Conservation (phyloP, 2,797 vertebrate genomes). For the Carduelis carduelis region DNA sequence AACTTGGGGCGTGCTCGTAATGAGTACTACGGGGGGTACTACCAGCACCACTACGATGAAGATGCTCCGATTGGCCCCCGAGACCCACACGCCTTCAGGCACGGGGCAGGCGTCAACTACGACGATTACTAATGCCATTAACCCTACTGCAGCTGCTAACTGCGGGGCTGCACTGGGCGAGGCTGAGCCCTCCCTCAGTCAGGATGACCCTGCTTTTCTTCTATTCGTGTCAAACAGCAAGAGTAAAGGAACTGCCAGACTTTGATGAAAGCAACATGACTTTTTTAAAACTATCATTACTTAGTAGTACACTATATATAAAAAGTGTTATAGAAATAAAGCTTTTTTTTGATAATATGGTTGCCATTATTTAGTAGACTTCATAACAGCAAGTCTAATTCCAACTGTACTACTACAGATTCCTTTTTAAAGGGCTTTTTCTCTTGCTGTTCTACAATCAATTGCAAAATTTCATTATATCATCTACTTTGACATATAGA, state of each 20-base stretch:
- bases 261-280: not conserved
- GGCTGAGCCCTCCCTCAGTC: not conserved
- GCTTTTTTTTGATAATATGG: slow-evolving; percentile 39
- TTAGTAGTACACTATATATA: slow-evolving; percentile 42
- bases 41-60: slow-evolving; percentile 92
- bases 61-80: slow-evolving; percentile 84
- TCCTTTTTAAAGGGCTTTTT: not conserved
- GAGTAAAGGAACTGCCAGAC: not conserved
- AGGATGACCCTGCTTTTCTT: not conserved
- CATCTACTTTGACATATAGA: not conserved
- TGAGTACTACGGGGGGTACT: slow-evolving; percentile 81
- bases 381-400: not conserved
- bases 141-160: not conserved
- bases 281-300: not conserved
- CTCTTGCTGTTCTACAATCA: not conserved
- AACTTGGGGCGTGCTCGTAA: slow-evolving; percentile 77
- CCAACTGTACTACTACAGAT: not conserved
- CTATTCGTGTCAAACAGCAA: not conserved
- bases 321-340: slow-evolving; percentile 57
- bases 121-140: slow-evolving; percentile 83
- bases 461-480: not conserved
- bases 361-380: not conserved
- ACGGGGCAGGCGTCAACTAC: slow-evolving; percentile 90
- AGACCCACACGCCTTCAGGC: slow-evolving; percentile 77
- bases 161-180: rapidly evolving